Percentiles rank a stretch among this genome's conserved stretches.
Evolutionary conservation across 1,140 invertebrate genomes (phyloP).

Genomic region (Trypoxylus dichotomus): DNA sequence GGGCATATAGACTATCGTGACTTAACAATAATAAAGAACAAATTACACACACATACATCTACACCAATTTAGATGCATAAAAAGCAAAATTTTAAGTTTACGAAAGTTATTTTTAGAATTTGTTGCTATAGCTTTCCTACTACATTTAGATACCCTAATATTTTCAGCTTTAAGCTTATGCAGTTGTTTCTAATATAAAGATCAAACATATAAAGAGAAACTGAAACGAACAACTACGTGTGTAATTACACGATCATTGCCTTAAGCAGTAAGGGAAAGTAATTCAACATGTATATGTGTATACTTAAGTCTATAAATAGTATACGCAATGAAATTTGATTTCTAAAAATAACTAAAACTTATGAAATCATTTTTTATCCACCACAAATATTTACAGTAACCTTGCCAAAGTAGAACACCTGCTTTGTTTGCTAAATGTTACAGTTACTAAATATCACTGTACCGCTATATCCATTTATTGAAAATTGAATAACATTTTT

Average conservation of each 20-base stretch:
- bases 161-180: no score
- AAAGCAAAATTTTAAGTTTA: no score
- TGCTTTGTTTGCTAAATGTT: not conserved
- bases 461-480: not conserved
- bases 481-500: not conserved
- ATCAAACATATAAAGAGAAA: not conserved
- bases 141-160: no score
- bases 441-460: not conserved
- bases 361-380: slow-evolving; percentile 7
- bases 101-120: no score
- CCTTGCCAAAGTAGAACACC: not conserved
- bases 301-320: slow-evolving; percentile 16
- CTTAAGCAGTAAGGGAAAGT: not conserved
- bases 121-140: no score
- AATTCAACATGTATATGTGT: not conserved
- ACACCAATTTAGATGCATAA: no score
- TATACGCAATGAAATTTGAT: slow-evolving; percentile 1
- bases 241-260: slow-evolving; percentile 15
- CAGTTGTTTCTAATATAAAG: not conserved
- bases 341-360: not conserved
- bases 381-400: not conserved
- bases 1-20: no score
- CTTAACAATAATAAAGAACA: no score
- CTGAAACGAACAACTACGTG: not conserved
- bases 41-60: no score